Conservation (phyloP, 2,888 invertebrate genomes). For the Plusia festucae region DNA sequence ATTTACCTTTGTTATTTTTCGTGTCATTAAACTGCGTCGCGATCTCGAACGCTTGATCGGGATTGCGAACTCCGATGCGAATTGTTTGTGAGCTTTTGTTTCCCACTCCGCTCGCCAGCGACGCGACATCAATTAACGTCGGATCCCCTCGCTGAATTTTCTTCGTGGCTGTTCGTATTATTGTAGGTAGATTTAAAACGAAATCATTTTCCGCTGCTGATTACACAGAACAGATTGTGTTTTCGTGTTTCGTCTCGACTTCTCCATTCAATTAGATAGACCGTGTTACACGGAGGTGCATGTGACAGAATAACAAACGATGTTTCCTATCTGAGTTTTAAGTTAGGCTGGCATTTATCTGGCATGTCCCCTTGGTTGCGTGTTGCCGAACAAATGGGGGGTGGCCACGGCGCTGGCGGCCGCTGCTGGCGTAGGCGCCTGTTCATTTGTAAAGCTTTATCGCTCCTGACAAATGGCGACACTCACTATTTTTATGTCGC, state of each 20-base stretch:
- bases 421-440: slow-evolving; percentile 76
- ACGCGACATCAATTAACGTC: slow-evolving; percentile 89
- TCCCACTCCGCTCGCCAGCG: slow-evolving; percentile 83
- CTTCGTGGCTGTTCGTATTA: slow-evolving; percentile 79
- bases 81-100: slow-evolving; percentile 89
- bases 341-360: slow-evolving; percentile 76
- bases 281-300: slow-evolving; percentile 58
- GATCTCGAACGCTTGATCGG: slow-evolving; percentile 88
- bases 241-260: slow-evolving; percentile 58
- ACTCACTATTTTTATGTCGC: slow-evolving; percentile 81
- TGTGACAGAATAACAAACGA: slow-evolving; percentile 68
- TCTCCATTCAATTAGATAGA: slow-evolving; percentile 58
- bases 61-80: slow-evolving; percentile 88
- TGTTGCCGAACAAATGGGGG: slow-evolving; percentile 79
- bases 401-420: slow-evolving; percentile 72
- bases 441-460: slow-evolving; percentile 86
- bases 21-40: slow-evolving; percentile 89
- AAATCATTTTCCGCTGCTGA: slow-evolving; percentile 72
- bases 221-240: slow-evolving; percentile 64
- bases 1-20: slow-evolving; percentile 90
- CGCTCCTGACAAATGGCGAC: slow-evolving; percentile 81
- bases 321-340: slow-evolving; percentile 72
- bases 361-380: slow-evolving; percentile 77
- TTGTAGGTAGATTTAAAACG: slow-evolving; percentile 79
- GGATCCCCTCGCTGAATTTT: slow-evolving; percentile 84